A percentile compares a stretch with the other conserved stretches of the same genome.
Evolutionary conservation across 2,113 vertebrate genomes (phyloP).

Genomic region (Martes martes): DNA sequence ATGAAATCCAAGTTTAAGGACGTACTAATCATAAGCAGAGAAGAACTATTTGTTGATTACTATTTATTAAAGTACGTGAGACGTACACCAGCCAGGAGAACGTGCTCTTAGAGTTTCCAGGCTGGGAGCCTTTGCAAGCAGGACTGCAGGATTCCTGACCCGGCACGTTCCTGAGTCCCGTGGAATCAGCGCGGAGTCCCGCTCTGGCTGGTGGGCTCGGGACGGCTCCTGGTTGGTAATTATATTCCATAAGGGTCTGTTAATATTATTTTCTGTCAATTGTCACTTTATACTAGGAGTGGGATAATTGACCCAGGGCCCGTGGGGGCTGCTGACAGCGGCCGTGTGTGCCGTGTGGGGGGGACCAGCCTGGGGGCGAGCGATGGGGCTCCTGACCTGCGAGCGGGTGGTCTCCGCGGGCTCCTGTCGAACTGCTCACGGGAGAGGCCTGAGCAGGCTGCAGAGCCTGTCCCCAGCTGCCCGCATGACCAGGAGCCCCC

Average conservation of each 20-base stretch:
- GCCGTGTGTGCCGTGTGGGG: background rate
- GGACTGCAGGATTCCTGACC: rapidly evolving
- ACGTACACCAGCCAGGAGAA: rapidly evolving
- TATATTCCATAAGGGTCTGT: background rate
- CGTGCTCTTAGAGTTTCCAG: background rate
- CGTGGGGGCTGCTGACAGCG: rapidly evolving
- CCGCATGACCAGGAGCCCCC: rapidly evolving
- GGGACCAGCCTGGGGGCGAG: rapidly evolving
- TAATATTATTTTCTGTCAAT: slow-evolving; percentile 52
- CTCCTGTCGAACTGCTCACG: rapidly evolving
- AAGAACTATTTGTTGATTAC: background rate
- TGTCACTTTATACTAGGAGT: slow-evolving; percentile 2
- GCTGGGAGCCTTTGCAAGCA: background rate
- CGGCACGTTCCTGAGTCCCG: background rate
- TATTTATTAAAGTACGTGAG: background rate
- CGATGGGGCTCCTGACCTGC: rapidly evolving
- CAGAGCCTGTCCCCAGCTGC: too few relatives aligned
- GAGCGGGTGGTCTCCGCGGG: rapidly evolving
- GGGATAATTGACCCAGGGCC: background rate
- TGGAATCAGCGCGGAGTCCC: background rate
- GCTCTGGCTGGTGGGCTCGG: slow-evolving; percentile 34
- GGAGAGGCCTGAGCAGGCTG: rapidly evolving
- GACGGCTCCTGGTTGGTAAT: slow-evolving; percentile 47
- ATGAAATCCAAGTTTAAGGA: background rate
- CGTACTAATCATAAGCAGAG: background rate